Conservation (phyloP, 2,888 invertebrate genomes). For the Norana najaformis region DNA sequence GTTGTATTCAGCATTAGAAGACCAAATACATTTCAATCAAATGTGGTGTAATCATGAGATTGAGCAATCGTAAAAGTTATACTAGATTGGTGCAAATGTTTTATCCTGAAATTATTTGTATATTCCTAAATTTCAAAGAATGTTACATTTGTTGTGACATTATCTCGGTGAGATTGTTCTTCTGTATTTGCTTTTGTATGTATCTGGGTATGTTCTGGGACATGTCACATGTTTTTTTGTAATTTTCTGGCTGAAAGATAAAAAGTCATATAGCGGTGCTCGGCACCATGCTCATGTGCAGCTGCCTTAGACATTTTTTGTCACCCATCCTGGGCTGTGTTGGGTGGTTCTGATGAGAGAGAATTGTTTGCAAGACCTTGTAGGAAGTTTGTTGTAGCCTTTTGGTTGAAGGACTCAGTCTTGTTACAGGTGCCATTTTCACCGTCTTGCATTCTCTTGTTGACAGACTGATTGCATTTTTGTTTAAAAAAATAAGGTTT, state of each 20-base stretch:
- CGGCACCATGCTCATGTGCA: neutral
- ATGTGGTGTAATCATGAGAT: neutral
- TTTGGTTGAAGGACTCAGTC: conserved; percentile 17
- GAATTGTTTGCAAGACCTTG: neutral
- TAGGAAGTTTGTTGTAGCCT: conserved; percentile 10
- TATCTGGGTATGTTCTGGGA: neutral
- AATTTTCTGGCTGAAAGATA: neutral
- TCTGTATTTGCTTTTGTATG: neutral
- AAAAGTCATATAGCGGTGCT: neutral
- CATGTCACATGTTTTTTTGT: neutral
- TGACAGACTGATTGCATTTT: conserved; percentile 23
- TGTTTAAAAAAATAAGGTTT: neutral
- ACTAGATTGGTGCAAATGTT: neutral
- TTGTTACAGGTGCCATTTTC: neutral
- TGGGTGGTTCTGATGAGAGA: neutral
- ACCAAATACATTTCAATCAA: neutral
- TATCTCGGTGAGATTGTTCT: conserved; percentile 13
- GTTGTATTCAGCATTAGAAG: neutral
- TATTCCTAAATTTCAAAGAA: neutral
- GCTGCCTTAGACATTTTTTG: neutral
- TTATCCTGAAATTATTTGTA: neutral
- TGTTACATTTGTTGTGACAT: conserved; percentile 1
- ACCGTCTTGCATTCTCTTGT: conserved; percentile 14
- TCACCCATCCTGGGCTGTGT: neutral
- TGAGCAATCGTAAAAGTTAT: neutral